Evolutionary conservation across 92 coral and sea anemone species (phyloP).

Genomic region (Paramuricea clavata): DNA sequence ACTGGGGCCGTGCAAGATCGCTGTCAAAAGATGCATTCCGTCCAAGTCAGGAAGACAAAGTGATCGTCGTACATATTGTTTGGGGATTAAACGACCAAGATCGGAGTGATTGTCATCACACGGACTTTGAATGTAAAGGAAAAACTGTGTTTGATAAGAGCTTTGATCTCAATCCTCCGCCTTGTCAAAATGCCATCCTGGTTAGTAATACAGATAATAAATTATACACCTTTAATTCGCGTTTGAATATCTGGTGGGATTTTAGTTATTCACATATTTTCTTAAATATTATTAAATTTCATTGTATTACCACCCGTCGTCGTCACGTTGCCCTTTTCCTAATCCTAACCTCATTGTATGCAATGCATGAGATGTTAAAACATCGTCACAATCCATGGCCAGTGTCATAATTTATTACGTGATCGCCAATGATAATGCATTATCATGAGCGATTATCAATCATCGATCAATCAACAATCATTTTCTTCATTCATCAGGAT

Average conservation of each 20-base stretch:
- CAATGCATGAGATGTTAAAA: too few species aligned
- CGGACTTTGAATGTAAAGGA: slow-evolving; percentile 95
- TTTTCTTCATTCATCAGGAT: not conserved
- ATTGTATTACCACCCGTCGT: too few species aligned
- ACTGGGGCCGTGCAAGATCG: slow-evolving; percentile 85
- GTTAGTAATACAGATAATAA: slow-evolving; percentile 62
- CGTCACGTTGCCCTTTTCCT: too few species aligned
- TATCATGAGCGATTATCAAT: not conserved
- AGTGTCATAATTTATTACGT: too few species aligned
- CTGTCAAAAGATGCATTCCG: slow-evolving; percentile 83
- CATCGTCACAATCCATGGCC: too few species aligned
- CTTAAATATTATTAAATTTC: too few species aligned
- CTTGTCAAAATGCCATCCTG: slow-evolving; percentile 88
- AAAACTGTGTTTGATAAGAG: slow-evolving; percentile 87
- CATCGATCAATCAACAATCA: not conserved
- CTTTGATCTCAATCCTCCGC: slow-evolving; percentile 95
- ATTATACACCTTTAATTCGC: too few species aligned
- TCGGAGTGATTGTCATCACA: slow-evolving; percentile 89
- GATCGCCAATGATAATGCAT: not conserved
- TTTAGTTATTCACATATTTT: too few species aligned
- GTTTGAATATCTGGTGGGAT: too few species aligned
- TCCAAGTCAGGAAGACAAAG: slow-evolving; percentile 94
- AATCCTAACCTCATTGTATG: too few species aligned
- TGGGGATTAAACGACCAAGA: slow-evolving; percentile 96
- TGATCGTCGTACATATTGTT: slow-evolving; percentile 81